phyloP scores from a whole-genome alignment of 2,888 invertebrate genomes.

The Hartigia nigra region DNA sequence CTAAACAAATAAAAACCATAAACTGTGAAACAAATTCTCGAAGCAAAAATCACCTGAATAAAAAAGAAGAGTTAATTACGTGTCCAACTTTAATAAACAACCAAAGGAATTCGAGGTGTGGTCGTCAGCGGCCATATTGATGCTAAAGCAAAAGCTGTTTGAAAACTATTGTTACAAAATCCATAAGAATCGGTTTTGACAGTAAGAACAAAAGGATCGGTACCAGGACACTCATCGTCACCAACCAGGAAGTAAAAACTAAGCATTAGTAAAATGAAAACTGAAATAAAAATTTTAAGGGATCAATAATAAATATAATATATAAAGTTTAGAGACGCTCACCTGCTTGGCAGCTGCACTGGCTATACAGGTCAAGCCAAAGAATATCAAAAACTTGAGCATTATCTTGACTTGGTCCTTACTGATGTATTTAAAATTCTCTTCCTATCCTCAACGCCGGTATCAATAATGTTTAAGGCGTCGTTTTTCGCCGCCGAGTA shows the following conservation, averaged over 20 bases:
- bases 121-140: neutral
- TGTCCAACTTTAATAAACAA: neutral
- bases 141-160: neutral
- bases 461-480: too few species aligned
- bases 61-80: too few species aligned
- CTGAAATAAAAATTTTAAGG: neutral
- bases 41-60: too few species aligned
- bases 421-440: neutral
- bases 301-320: neutral
- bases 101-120: neutral
- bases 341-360: neutral
- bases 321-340: neutral
- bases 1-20: too few species aligned
- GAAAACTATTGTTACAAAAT: neutral
- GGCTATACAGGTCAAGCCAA: neutral
- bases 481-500: neutral
- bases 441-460: too few species aligned
- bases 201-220: neutral
- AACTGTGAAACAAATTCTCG: too few species aligned
- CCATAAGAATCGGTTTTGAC: neutral
- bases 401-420: neutral
- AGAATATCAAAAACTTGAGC: neutral
- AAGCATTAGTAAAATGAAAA: too few species aligned
- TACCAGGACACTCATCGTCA: neutral
- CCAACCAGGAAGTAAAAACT: neutral